phyloP scores from a whole-genome alignment of 2,797 vertebrate genomes.

The Myotis findleyi region DNA sequence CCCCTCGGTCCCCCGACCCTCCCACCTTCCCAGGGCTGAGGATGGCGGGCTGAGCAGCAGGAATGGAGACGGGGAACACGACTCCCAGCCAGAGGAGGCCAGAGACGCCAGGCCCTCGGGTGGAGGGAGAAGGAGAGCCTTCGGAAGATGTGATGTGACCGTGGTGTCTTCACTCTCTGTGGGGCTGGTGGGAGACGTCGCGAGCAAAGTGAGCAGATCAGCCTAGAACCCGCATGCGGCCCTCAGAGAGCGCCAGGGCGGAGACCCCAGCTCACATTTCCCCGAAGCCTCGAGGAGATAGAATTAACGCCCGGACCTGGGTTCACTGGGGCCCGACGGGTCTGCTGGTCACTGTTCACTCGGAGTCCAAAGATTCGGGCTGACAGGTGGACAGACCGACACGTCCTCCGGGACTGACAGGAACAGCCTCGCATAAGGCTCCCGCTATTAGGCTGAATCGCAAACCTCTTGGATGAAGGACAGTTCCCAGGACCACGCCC shows the following conservation, averaged over 20 bases:
- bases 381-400: neutral
- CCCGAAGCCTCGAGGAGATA: neutral
- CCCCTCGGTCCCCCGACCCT: fast-evolving
- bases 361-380: neutral
- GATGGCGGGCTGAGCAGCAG: neutral
- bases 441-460: too few relatives aligned
- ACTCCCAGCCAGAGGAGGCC: neutral
- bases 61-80: fast-evolving
- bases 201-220: fast-evolving
- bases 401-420: neutral
- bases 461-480: neutral
- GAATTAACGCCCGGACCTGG: neutral
- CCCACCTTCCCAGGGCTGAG: neutral
- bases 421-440: neutral
- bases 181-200: neutral
- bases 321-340: neutral
- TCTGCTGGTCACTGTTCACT: neutral
- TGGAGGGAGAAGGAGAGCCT: neutral
- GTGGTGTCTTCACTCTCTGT: neutral
- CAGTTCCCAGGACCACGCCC: neutral
- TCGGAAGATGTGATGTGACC: neutral
- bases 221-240: fast-evolving
- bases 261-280: neutral
- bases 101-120: neutral
- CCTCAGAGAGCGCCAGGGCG: neutral